Percentiles rank a stretch among this genome's conserved stretches.
phyloP scores from a whole-genome alignment of 53 echinoderm and acorn worm genomes.

The Zoroaster sp. region DNA sequence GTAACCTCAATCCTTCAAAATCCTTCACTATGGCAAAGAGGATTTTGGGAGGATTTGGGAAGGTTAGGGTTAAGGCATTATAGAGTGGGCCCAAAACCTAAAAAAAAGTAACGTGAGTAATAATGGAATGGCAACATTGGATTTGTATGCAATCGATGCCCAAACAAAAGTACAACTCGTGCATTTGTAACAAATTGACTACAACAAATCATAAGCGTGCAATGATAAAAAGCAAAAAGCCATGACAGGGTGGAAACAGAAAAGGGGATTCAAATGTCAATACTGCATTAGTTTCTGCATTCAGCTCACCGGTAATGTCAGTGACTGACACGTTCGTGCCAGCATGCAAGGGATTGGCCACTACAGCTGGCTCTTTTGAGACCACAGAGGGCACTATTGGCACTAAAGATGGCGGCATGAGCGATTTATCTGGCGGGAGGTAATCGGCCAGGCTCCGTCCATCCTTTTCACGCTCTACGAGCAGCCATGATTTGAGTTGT shows the following conservation, averaged over 20 bases:
- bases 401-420: constrained; percentile 43
- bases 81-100: no score
- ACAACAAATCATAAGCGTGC: background rate
- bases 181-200: background rate
- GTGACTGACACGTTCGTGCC: constrained; percentile 26
- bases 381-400: constrained; percentile 19
- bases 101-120: no score
- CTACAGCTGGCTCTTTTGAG: constrained; percentile 35
- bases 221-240: background rate
- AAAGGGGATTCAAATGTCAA: background rate
- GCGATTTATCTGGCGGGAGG: constrained; percentile 46
- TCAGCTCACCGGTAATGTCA: constrained; percentile 59
- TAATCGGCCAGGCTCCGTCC: constrained; percentile 44
- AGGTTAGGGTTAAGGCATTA: no score
- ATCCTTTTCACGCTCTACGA: constrained; percentile 48
- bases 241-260: background rate
- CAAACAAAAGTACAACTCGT: background rate
- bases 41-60: no score
- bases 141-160: background rate
- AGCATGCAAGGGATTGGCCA: constrained; percentile 46
- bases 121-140: no score
- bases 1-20: no score
- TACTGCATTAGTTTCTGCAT: constrained; percentile 38
- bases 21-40: no score
- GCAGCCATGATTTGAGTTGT: constrained; percentile 43